Evolutionary conservation across 2,797 vertebrate species (phyloP), one percentile per base, ranked within the genome.

Genomic region (Rallus crepitans): DNA sequence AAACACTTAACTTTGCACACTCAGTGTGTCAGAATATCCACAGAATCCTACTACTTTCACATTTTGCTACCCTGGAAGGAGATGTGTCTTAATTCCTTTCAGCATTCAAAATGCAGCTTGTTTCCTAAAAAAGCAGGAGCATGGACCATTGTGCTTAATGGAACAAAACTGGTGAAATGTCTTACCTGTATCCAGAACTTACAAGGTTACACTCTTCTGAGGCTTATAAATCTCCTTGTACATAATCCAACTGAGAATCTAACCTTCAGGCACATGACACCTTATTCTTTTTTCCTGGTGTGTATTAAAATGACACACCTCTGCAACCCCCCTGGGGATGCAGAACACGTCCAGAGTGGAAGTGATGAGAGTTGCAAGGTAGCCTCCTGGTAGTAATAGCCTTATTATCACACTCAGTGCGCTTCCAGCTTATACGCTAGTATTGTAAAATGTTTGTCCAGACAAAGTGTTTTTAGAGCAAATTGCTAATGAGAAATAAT

Each of bases 401-500:
- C 89, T 90, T 79, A 80, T 92, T 95, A 59, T 39, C 89, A 94
- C 35, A 55, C 42, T 70, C 47, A 28, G 15, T 91, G 68, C 73
- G 88, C 57, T 81, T 84, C 70, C 52, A 84, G 52, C 13, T 94
- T 82, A 20, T 83, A 63, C 9, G 37, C 40, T 65, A 52, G 21
- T 65, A 71, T 47, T 31, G 37, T 57, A 79, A 90, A 91, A 87
- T 82, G 71, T 69, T 70, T 66, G 82, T 91, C 60, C 79, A 71
- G 80, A 94, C 23, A 56, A 64, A 92, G 66, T 47, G 79, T 70
- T 97, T 86, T 96, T 82, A 57, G 28, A 63, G 52, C 48, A 92
- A 87, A 90, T 64, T 94, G 57, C 88, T 85, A 82, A 91, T 82
- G 76, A 90, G 69, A 91, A 96, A 84, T 86, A 95, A 97, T 94